Evolutionary conservation across 2,888 invertebrate genomes (phyloP).

Genomic region (Cantharis nigra): DNA sequence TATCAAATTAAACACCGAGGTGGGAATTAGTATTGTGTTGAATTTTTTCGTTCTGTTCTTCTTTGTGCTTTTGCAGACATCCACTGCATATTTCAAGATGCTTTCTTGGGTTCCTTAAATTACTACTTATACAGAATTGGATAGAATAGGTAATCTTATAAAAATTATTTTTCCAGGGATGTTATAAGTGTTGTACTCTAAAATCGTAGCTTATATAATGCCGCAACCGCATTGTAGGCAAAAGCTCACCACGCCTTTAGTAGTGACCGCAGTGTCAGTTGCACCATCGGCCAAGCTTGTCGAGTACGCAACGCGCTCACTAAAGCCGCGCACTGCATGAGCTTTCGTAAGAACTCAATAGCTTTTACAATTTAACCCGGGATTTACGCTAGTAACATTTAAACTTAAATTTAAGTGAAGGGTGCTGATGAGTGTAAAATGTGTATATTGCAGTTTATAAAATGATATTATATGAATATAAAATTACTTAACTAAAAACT

Average conservation of each 20-base stretch:
- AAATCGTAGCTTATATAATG: conserved; percentile 7
- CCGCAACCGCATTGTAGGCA: conserved; percentile 30
- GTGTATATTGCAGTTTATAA: conserved; percentile 8
- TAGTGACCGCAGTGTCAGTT: conserved; percentile 42
- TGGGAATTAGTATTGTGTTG: not conserved
- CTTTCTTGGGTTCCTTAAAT: not conserved
- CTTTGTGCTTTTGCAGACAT: not conserved
- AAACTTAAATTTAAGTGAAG: conserved; percentile 19
- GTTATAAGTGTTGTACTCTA: not conserved
- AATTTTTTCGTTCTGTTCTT: not conserved
- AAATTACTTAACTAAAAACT: not conserved
- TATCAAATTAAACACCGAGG: not conserved
- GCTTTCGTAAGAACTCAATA: conserved; percentile 38
- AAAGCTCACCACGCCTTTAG: conserved; percentile 41
- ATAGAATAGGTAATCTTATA: not conserved
- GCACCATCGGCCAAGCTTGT: conserved; percentile 33
- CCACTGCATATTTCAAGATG: not conserved
- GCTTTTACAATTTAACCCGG: conserved; percentile 43
- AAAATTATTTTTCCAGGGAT: not conserved
- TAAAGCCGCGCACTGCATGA: conserved; percentile 42
- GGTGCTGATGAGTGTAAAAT: conserved; percentile 21
- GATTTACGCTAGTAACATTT: conserved; percentile 40
- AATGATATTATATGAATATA: not conserved
- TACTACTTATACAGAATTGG: not conserved
- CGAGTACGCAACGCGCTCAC: conserved; percentile 35